Evolutionary conservation across 2,888 invertebrate species (phyloP).

Genomic region (Thecophora atra): DNA sequence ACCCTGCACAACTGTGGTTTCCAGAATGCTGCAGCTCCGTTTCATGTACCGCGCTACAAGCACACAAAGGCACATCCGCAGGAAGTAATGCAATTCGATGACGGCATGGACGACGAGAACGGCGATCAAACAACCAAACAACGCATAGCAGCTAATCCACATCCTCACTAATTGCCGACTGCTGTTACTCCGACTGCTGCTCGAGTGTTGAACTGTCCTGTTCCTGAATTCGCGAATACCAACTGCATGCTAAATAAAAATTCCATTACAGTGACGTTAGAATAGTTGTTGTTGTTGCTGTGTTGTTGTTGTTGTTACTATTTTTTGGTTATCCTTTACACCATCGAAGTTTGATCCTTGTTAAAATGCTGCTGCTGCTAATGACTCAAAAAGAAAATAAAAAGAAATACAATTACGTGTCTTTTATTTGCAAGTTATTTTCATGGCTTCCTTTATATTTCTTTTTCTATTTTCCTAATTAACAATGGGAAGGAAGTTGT

Average conservation of each 20-base stretch:
- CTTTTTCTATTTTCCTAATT: too few relatives aligned
- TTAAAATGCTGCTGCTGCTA: not conserved
- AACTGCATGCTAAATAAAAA: not conserved
- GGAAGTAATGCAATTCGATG: constrained; percentile 79
- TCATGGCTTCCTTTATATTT: not conserved
- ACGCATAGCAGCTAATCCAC: constrained; percentile 54
- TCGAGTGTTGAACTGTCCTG: too few relatives aligned
- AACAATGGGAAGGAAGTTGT: not conserved
- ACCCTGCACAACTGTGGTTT: constrained; percentile 76
- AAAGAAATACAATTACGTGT: not conserved
- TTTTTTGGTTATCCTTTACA: not conserved
- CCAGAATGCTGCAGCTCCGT: constrained; percentile 72
- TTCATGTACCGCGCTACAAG: constrained; percentile 74
- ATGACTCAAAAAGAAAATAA: not conserved
- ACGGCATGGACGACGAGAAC: constrained; percentile 70
- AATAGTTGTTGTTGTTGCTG: not conserved
- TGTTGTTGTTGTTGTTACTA: not conserved
- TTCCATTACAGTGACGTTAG: constrained; percentile 1
- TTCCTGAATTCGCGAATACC: not conserved
- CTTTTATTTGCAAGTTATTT: not conserved
- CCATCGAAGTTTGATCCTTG: not conserved
- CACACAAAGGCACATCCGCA: constrained; percentile 75
- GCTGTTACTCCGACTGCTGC: too few relatives aligned
- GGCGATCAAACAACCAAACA: constrained; percentile 55
- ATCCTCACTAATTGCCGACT: not conserved